Evolutionary conservation across 2,888 invertebrate species (phyloP).

Genomic region (Punctoribates punctum): DNA sequence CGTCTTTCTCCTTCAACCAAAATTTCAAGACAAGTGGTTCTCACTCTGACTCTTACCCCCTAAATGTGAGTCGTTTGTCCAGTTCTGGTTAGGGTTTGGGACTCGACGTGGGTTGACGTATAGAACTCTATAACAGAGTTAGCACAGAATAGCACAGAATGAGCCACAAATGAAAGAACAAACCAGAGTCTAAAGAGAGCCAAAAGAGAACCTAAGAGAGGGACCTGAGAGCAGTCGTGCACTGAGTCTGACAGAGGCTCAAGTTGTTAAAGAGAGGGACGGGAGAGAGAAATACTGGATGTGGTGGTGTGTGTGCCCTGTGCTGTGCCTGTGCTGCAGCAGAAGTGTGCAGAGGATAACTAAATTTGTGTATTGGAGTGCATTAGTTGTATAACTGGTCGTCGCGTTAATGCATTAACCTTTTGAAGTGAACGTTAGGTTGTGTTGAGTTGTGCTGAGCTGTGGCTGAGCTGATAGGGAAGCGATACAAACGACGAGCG

Average conservation of each 20-base stretch:
- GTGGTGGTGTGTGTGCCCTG: neutral
- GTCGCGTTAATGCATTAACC: constrained; percentile 27
- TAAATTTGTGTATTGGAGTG: constrained; percentile 23
- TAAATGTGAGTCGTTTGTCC: constrained; percentile 34
- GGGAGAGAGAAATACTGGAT: neutral
- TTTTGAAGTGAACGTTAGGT: neutral
- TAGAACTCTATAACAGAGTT: neutral
- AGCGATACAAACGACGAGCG: constrained; percentile 1
- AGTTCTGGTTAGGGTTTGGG: constrained; percentile 29
- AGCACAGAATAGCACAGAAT: neutral
- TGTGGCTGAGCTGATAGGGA: constrained; percentile 1
- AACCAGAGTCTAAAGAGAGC: neutral
- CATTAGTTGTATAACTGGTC: constrained; percentile 26
- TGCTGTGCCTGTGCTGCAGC: neutral
- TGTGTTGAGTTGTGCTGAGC: constrained; percentile 11
- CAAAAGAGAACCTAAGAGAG: neutral
- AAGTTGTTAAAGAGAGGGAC: no score
- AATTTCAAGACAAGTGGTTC: constrained; percentile 34
- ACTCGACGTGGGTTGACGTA: constrained; percentile 37
- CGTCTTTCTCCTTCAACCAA: constrained; percentile 29
- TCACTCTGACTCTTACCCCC: neutral
- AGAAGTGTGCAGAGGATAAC: constrained; percentile 27
- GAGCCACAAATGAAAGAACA: neutral
- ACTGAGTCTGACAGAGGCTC: no score
- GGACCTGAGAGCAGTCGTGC: neutral